phyloP scores from a whole-genome alignment of 2,797 vertebrate genomes.

The Platyrinchus mystaceus region DNA sequence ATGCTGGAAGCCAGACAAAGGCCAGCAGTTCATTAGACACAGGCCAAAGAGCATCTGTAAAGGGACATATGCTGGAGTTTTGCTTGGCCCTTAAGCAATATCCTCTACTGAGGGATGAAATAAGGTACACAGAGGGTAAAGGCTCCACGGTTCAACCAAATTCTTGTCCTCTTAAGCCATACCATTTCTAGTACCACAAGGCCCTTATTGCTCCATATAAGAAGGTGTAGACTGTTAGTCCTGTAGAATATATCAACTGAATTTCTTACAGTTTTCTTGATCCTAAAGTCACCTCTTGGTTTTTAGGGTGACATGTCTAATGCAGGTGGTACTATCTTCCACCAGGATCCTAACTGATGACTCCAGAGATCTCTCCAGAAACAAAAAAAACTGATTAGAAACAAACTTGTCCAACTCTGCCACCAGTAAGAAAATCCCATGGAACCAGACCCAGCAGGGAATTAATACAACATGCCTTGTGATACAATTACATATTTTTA shows the following conservation, averaged over 20 bases:
- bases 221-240: neutral
- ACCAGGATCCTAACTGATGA: neutral
- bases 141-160: neutral
- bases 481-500: slow-evolving; percentile 15
- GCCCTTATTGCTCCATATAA: neutral
- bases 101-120: neutral
- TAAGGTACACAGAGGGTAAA: neutral
- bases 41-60: slow-evolving; percentile 15
- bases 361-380: neutral
- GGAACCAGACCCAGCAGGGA: neutral
- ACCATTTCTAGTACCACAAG: neutral
- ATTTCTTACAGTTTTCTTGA: neutral
- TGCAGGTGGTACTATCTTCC: neutral
- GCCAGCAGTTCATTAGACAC: slow-evolving; percentile 23
- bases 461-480: neutral
- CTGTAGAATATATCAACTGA: neutral
- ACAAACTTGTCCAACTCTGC: neutral
- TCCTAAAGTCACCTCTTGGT: neutral
- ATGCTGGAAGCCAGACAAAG: neutral
- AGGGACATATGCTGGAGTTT: neutral
- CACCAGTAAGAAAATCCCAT: neutral
- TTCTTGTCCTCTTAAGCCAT: neutral
- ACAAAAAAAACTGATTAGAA: neutral
- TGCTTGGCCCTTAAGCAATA: neutral
- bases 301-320: neutral